Evolutionary conservation across 2,113 vertebrate genomes (phyloP).

Genomic region (Tinamus guttatus): DNA sequence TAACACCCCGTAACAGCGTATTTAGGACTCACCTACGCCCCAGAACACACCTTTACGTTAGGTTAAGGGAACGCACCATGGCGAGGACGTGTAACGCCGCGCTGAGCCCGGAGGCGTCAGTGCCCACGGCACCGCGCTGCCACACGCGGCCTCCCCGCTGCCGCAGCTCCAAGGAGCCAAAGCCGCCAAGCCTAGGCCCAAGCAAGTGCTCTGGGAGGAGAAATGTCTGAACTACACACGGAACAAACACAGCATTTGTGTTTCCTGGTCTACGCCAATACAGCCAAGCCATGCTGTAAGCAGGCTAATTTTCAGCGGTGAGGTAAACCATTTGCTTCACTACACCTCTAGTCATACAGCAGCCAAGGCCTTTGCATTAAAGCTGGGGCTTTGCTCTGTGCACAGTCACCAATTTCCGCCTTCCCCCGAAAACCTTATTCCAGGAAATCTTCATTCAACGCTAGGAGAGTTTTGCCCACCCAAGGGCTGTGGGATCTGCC

Average conservation of each 20-base stretch:
- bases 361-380: neutral
- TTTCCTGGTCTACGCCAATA: neutral
- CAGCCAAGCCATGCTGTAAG: neutral
- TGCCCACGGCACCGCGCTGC: neutral
- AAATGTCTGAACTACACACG: neutral
- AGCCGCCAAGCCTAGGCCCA: neutral
- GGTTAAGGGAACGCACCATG: neutral
- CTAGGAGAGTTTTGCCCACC: slow-evolving; percentile 24
- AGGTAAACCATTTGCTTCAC: neutral
- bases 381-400: neutral
- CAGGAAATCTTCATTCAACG: slow-evolving; percentile 12
- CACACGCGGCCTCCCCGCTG: neutral
- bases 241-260: neutral
- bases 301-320: neutral
- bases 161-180: neutral
- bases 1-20: neutral
- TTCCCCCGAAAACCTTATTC: neutral
- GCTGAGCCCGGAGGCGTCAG: neutral
- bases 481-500: neutral
- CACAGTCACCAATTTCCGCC: neutral
- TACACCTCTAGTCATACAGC: neutral
- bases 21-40: neutral
- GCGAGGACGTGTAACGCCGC: neutral
- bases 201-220: neutral
- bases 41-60: neutral